Conservation (phyloP, 2,797 vertebrate species). For the Toxotes lorentzi region DNA sequence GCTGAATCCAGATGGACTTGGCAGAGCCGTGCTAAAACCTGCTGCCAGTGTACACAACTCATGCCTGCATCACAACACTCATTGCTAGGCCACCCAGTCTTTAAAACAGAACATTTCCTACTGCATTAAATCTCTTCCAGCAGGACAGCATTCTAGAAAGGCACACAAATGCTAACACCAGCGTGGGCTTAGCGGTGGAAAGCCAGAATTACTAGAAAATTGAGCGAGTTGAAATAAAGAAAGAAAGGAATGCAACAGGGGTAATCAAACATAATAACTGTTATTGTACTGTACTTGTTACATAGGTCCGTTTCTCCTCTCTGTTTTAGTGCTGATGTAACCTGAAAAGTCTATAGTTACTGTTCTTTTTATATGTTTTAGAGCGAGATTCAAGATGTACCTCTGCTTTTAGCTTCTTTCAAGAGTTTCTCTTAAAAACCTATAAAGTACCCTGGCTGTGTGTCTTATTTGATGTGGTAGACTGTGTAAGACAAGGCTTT, state of each 20-base stretch:
- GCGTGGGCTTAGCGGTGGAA: background rate
- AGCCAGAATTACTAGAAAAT: slow-evolving; percentile 32
- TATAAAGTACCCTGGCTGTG: background rate
- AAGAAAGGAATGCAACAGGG: slow-evolving; percentile 7
- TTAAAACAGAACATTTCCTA: slow-evolving; percentile 39
- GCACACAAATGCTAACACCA: slow-evolving; percentile 39
- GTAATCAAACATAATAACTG: slow-evolving; percentile 35
- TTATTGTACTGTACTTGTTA: slow-evolving; percentile 38
- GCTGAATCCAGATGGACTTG: slow-evolving; percentile 78
- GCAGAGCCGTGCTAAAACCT: slow-evolving; percentile 50
- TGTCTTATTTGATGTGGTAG: slow-evolving; percentile 37
- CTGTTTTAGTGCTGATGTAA: background rate
- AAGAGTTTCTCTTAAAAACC: slow-evolving; percentile 15
- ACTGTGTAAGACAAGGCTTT: slow-evolving; percentile 47
- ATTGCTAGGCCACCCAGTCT: slow-evolving; percentile 43
- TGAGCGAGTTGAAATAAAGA: slow-evolving; percentile 22
- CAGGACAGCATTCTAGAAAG: slow-evolving; percentile 48
- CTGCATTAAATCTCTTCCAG: slow-evolving; percentile 37
- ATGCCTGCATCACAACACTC: slow-evolving; percentile 42
- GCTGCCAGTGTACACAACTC: slow-evolving; percentile 69
- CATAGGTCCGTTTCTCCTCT: slow-evolving; percentile 8
- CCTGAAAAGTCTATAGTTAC: slow-evolving; percentile 13
- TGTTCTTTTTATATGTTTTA: background rate
- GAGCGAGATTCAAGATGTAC: slow-evolving; percentile 9
- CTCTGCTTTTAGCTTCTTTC: slow-evolving; percentile 29